phyloP scores from a whole-genome alignment of 2,888 invertebrate species.

The Cantharis lateralis region DNA sequence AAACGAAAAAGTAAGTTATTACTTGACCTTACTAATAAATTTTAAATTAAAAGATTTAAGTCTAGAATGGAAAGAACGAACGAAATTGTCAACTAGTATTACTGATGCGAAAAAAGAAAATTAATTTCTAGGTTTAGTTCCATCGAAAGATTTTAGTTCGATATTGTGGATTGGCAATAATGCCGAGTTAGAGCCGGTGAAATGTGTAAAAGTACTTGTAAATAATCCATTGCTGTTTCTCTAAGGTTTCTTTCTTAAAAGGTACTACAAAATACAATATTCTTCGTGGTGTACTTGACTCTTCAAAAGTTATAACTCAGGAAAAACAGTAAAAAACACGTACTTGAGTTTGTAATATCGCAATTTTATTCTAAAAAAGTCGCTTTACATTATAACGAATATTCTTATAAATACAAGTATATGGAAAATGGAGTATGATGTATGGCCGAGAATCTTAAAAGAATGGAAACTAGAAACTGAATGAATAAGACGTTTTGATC shows the following conservation, averaged over 20 bases:
- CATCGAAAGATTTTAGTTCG: not conserved
- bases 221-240: conserved; percentile 43
- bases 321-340: conserved; percentile 36
- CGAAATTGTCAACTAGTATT: too few relatives aligned
- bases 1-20: not conserved
- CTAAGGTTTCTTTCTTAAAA: conserved; percentile 36
- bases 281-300: conserved; percentile 38
- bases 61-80: not conserved
- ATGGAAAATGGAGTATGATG: conserved; percentile 36
- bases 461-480: conserved; percentile 36
- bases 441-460: conserved; percentile 31
- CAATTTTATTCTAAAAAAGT: conserved; percentile 38
- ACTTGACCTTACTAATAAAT: not conserved
- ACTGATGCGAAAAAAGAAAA: not conserved
- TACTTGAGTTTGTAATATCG: conserved; percentile 38
- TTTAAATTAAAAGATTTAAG: not conserved
- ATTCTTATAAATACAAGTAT: conserved; percentile 37
- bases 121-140: not conserved
- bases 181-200: not conserved
- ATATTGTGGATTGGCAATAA: not conserved
- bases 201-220: conserved; percentile 37
- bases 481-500: conserved; percentile 37
- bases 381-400: conserved; percentile 36
- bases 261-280: conserved; percentile 41
- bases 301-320: conserved; percentile 35